Evolutionary conservation across 2,113 vertebrate species (phyloP), one percentile per base, ranked within the genome.

Genomic region (Prinia subflava): DNA sequence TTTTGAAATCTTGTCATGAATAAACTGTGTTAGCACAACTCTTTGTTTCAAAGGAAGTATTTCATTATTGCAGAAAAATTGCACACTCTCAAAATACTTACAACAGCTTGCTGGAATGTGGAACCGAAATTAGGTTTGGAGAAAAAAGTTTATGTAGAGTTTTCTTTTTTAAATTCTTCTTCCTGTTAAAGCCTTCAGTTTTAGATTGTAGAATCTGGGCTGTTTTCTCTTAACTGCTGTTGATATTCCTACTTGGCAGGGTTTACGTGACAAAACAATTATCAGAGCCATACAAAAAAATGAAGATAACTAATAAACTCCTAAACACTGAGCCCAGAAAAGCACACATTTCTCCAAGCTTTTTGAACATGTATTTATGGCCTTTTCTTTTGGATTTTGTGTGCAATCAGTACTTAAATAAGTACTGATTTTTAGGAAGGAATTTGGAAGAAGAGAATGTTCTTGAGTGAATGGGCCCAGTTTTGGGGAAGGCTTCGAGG

Each of bases 21-120:
- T 95, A 94, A 96, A 73, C 76, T 88, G 47, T 57, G 46, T 83
- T 91, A 94, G 77, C 50, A 77, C 42, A 73, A 42, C n/a, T 92
- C 83, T 80, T 56, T 93, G 87, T 96, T 96, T 95, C 84, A 89
- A 82, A 93, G 82, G 52, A 96, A 87, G 28, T 87, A 68, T 68
- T 89, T 76, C 2, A 5, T 89, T 91, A 64, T 41, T 94, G 69
- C 47, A 78, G 60, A 84, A 81, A 65, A 87, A 82, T 59, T 78
- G 47, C 77, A 50, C 5, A 3, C 21, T 56, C 13, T 87, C 30
- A 63, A 87, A 91, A 75, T 78, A 50, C 80, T 77, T 87, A 27
- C 17, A 84, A 35, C 13, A 49, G 60, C 52, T 84, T 0, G 0
- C 60, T 91, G 22, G 44, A 74, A 78, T 42, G 60, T 33, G 37